Evolutionary conservation across 2,113 vertebrate species (phyloP).

Genomic region (Pomatorhinus ruficollis): DNA sequence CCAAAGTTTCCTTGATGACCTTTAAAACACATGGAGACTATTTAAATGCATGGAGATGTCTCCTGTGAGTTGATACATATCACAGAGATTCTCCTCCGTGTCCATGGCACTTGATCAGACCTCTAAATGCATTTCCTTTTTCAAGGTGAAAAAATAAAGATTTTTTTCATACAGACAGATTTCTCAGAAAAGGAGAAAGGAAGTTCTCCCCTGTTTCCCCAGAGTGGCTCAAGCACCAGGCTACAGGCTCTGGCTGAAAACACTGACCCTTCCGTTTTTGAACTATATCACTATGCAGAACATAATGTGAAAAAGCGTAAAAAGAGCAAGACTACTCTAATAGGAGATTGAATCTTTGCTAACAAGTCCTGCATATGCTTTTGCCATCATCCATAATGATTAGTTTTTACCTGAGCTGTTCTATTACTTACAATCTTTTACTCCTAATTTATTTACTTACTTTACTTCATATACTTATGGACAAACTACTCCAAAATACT

Average conservation of each 20-base stretch:
- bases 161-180: neutral
- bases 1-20: neutral
- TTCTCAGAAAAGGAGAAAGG: neutral
- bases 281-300: neutral
- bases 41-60: neutral
- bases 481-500: neutral
- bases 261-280: neutral
- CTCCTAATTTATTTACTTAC: neutral
- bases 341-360: neutral
- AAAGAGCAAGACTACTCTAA: neutral
- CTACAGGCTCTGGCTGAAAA: neutral
- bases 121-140: neutral
- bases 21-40: neutral
- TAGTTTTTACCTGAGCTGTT: neutral
- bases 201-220: neutral
- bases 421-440: neutral
- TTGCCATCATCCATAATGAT: neutral
- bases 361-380: fast-evolving
- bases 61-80: neutral
- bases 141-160: neutral
- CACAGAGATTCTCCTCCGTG: neutral
- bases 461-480: neutral
- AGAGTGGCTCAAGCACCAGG: neutral
- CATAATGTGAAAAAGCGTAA: neutral
- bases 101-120: neutral